Conservation (phyloP, 2,113 vertebrate genomes). For the Menidia beryllina region DNA sequence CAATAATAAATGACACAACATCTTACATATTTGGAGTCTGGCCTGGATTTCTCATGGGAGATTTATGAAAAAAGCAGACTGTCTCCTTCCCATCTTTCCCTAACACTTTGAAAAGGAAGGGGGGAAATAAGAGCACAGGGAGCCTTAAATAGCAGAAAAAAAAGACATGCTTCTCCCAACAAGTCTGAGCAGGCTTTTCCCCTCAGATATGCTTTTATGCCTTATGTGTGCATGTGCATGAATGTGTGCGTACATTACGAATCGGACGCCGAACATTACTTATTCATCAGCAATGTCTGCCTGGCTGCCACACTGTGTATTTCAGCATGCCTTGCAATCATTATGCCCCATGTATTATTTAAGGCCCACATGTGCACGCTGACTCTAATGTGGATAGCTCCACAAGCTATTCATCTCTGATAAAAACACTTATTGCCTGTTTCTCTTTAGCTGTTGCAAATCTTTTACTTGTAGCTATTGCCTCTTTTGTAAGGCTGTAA, state of each 20-base stretch:
- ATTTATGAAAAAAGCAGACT: slow-evolving; percentile 54
- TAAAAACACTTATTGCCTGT: slow-evolving; percentile 54
- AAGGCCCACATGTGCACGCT: slow-evolving; percentile 53
- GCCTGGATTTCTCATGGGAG: slow-evolving; percentile 60
- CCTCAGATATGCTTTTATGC: slow-evolving; percentile 8
- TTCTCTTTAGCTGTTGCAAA: slow-evolving; percentile 35
- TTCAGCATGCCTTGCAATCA: slow-evolving; percentile 74
- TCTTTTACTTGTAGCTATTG: slow-evolving; percentile 5
- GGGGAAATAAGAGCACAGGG: slow-evolving; percentile 11
- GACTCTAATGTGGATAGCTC: slow-evolving; percentile 66
- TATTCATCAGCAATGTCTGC: slow-evolving; percentile 79
- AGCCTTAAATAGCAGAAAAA: slow-evolving; percentile 35
- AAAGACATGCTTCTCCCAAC: slow-evolving; percentile 27
- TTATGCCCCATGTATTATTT: slow-evolving; percentile 80
- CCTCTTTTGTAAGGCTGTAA: not conserved
- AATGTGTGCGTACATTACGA: slow-evolving; percentile 61
- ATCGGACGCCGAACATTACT: slow-evolving; percentile 69
- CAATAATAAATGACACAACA: slow-evolving; percentile 82
- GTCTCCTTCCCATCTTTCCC: not conserved
- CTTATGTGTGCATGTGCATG: slow-evolving; percentile 3
- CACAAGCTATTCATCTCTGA: slow-evolving; percentile 65
- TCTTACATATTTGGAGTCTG: slow-evolving; percentile 77
- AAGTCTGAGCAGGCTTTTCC: slow-evolving; percentile 43
- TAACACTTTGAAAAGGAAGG: slow-evolving; percentile 13
- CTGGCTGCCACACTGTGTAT: slow-evolving; percentile 74